Conservation (phyloP, 2,888 invertebrate genomes). For the Amblyjoppa proteus region DNA sequence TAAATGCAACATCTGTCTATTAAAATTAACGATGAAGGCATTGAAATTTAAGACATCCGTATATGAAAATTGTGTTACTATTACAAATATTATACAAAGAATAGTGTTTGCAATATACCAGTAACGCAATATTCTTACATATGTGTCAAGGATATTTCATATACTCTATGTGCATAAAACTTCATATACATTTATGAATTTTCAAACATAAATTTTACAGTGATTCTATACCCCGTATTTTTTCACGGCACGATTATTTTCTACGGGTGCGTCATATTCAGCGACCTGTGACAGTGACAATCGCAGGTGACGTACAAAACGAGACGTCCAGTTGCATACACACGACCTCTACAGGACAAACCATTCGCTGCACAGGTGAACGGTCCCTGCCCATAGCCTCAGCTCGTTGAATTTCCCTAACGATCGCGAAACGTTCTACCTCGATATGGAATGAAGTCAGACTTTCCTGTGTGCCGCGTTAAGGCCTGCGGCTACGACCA, state of each 20-base stretch:
- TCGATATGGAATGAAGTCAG: constrained; percentile 18
- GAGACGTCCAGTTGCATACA: neutral
- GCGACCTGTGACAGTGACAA: constrained; percentile 23
- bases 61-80: too few species aligned
- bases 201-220: too few species aligned
- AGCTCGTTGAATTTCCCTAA: constrained; percentile 19
- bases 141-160: too few species aligned
- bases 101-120: too few species aligned
- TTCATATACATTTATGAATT: too few species aligned
- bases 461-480: constrained; percentile 14
- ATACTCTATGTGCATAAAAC: too few species aligned
- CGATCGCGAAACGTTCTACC: constrained; percentile 25
- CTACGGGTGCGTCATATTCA: constrained; percentile 33
- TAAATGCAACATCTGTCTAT: too few species aligned
- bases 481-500: neutral
- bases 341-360: neutral
- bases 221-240: neutral
- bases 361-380: neutral
- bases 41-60: too few species aligned
- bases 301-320: neutral
- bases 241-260: constrained; percentile 29
- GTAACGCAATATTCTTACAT: too few species aligned
- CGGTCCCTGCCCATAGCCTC: neutral
- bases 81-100: too few species aligned
- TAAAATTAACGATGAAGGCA: too few species aligned